Base-by-base conservation (phyloP, 2,888 invertebrate genomes). In the Elmis aenea region DNA sequence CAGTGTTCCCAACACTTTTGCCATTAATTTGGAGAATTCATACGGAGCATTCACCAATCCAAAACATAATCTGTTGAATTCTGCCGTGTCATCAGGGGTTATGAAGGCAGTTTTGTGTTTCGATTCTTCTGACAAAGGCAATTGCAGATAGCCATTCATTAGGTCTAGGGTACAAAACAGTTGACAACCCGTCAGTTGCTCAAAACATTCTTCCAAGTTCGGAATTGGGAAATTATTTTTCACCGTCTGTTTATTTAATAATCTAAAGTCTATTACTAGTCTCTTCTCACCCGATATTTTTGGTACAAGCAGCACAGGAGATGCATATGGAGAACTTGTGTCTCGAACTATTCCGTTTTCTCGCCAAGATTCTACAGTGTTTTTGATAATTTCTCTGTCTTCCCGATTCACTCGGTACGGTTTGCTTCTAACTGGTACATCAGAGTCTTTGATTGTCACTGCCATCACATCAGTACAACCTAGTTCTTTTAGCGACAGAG, bases 31-130 rank as follows among this genome's bases (percentile, higher is more conserved):
- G 20, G 48, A 54, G 37, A 55, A 60, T 3, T 48, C 50, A 9
- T 38, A 42, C 2, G 51, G 47, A 1, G 53, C 50, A 22, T 56
- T 55, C 1, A 38, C 15, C 2, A 55, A 36, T 5, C 53, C 55
- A 13, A 51, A 59, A 6, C 49, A 44, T 49, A 52, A 49, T 1
- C 37, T 8, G 3, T 42, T 13, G 24, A 46, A 56, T 37, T 55
- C 48, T 13, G 38, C 55, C 1, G 46, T 32, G 8, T 53, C 57
- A 30, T 57, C 57, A 1, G 58, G 61, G 2, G 45, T 42, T 8
- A 42, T 39, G 20, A 38, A 45, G 2, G 35, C 39, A 0, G 45
- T 45, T 26, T 45, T 42, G 5, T n/a, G 3, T 15, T 36, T 32
- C 1, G 39, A n/a, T 14, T 20, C 15, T n/a, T 44, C 37, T 2